Base-by-base conservation (phyloP, 2,888 invertebrate genomes). In the Dusona sp. region DNA sequence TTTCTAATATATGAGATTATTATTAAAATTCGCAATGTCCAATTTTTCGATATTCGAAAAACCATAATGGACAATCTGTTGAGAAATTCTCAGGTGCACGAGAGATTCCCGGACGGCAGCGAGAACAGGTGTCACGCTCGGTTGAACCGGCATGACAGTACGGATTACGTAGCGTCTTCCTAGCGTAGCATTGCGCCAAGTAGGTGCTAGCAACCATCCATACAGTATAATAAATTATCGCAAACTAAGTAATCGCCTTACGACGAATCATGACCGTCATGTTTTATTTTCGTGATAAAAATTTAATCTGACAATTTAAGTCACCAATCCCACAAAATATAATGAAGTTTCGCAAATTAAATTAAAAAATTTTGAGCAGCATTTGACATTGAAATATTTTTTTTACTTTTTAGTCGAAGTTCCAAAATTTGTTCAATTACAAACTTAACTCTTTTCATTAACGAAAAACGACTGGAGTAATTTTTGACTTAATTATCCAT, bases 81-180 rank as follows among this genome's bases (percentile, higher is more conserved):
- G 87, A 90, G 89, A 89, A 90, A 90, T 90, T 91, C 91, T 89
- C 90, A 90, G 89, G 91, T 89, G 90, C 90, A 81, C 87, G 79
- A 80, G 83, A 83, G 81, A 85, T 80, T 86, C 84, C 72, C 79
- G 82, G 54, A 79, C 74, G 57, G 84, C 72, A 83, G 81, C 64
- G 83, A 82, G 75, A 89, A 88, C 89, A 89, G 90, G 89, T 91
- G 91, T 92, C 90, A 92, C 91, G 92, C 91, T 91, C 89, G 89
- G 90, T 90, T 91, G 90, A 91, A 88, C 90, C 89, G 85, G 91
- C 91, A 91, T 90, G 91, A 92, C 91, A 91, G 91, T 92, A 91
- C 91, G 89, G 91, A 92, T 92, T 92, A 92, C 87, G 90, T 90
- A 89, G 88, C 89, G 88, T 90, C 89, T 90, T 90, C 89, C 89